Evolutionary conservation across 2,113 vertebrate genomes (phyloP).

Genomic region (Spheniscus mendiculus): DNA sequence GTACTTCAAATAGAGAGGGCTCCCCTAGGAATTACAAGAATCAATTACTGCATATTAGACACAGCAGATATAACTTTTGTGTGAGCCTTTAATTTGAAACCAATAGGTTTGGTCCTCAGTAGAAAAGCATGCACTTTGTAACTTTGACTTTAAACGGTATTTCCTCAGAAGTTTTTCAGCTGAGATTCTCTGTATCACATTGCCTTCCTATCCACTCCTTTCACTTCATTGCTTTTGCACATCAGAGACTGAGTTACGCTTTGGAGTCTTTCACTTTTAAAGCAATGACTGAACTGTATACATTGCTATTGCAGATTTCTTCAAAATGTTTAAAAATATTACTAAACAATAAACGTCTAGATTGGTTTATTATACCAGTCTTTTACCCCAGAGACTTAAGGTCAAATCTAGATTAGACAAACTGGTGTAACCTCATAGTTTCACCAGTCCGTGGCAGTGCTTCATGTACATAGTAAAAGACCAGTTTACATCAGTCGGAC

Average conservation of each 20-base stretch:
- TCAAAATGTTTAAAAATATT: neutral
- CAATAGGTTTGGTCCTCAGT: neutral
- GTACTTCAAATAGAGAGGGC: conserved; percentile 34
- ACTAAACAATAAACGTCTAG: neutral
- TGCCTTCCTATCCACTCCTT: neutral
- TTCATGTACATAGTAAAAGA: neutral
- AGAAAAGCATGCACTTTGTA: conserved; percentile 11
- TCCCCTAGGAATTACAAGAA: conserved; percentile 47
- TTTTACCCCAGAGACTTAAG: neutral
- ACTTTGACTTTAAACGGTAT: neutral
- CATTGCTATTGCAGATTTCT: neutral
- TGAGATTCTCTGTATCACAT: neutral
- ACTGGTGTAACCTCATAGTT: neutral
- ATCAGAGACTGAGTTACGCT: neutral
- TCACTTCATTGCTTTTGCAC: neutral
- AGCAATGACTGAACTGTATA: neutral
- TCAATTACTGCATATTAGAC: conserved; percentile 27
- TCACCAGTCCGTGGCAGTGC: neutral
- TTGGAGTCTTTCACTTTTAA: neutral
- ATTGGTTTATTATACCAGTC: neutral
- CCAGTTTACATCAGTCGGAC: neutral
- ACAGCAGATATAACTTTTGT: conserved; percentile 32
- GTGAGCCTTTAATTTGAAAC: conserved; percentile 60
- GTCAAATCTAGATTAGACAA: neutral
- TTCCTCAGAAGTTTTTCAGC: neutral